A percentile compares a stretch with the other conserved stretches of the same genome.
Conservation (phyloP, 2,113 vertebrate species). For the Corydoras sp. region DNA sequence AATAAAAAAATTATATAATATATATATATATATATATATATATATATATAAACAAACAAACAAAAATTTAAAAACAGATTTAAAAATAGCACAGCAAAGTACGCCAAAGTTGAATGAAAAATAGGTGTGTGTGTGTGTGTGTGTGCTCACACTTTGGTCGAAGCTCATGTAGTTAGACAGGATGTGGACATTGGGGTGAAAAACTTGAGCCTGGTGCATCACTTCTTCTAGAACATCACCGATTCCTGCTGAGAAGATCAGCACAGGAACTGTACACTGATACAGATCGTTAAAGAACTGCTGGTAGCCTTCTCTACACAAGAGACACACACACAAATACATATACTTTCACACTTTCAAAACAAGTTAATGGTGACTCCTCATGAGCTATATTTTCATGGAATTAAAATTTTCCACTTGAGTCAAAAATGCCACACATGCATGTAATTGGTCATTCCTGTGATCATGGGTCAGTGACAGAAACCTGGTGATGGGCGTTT, state of each 20-base stretch:
- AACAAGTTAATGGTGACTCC: neutral
- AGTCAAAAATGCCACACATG: too few species aligned
- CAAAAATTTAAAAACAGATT: too few species aligned
- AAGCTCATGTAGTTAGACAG: slow-evolving; percentile 98
- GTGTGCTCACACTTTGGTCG: slow-evolving; percentile 70
- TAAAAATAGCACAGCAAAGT: too few species aligned
- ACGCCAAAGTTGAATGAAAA: too few species aligned
- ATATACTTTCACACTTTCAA: neutral
- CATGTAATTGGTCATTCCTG: too few species aligned
- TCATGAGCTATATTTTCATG: neutral
- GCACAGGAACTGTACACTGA: slow-evolving; percentile 72
- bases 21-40: too few species aligned
- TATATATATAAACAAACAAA: too few species aligned
- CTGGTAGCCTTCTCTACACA: slow-evolving; percentile 74
- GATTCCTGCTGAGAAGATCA: slow-evolving; percentile 92
- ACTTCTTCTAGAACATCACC: slow-evolving; percentile 88
- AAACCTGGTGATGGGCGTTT: too few species aligned
- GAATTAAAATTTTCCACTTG: too few species aligned
- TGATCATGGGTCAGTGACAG: too few species aligned
- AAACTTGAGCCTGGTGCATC: slow-evolving; percentile 74
- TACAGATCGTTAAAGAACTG: slow-evolving; percentile 75
- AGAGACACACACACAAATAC: slow-evolving; percentile 1
- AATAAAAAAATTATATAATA: too few species aligned
- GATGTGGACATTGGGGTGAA: slow-evolving; percentile 80
- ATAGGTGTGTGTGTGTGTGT: too few species aligned